Conservation (phyloP, 2,888 invertebrate species). For the Pardosa pseudoannulata region DNA sequence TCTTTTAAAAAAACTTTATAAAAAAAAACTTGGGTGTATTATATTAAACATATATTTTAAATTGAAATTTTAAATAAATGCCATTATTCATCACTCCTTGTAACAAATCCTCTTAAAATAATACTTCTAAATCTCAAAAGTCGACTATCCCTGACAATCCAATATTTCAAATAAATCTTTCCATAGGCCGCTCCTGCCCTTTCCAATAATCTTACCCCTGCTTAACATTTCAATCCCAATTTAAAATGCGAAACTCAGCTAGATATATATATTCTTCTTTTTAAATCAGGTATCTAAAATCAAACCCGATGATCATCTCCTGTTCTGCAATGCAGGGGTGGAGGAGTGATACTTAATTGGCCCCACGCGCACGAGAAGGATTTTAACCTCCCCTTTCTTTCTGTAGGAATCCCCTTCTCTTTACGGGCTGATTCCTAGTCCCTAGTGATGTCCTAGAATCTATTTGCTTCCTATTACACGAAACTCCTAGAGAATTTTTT, state of each 20-base stretch:
- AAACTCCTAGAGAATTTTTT: too few relatives aligned
- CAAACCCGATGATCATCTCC: conserved; percentile 1
- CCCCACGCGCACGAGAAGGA: conserved; percentile 21
- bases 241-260: not conserved
- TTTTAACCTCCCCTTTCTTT: conserved; percentile 5
- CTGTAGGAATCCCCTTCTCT: not conserved
- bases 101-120: not conserved
- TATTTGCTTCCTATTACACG: too few relatives aligned
- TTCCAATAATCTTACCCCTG: not conserved
- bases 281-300: not conserved
- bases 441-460: not conserved
- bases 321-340: conserved; percentile 17
- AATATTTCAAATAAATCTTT: conserved; percentile 5
- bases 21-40: too few relatives aligned
- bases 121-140: not conserved
- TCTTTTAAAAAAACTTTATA: too few relatives aligned
- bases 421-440: not conserved
- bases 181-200: not conserved
- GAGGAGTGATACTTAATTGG: conserved; percentile 55
- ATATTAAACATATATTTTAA: too few relatives aligned
- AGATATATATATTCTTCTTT: not conserved
- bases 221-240: not conserved
- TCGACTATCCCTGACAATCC: not conserved
- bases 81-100: not conserved
- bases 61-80: too few relatives aligned